Conservation (phyloP, 2,888 invertebrate species). For the Lithophane leautieri region DNA sequence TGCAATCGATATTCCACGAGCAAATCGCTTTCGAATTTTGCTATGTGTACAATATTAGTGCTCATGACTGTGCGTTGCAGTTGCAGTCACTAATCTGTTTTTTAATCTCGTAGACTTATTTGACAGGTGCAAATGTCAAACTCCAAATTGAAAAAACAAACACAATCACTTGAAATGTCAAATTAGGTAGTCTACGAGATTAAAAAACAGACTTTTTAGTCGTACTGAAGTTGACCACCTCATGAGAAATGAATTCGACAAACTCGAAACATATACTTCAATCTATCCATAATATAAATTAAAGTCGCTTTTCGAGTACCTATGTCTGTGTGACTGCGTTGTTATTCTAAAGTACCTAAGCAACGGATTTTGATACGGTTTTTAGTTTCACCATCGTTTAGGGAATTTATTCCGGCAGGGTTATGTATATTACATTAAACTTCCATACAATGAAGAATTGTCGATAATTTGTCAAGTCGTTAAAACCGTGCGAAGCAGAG, state of each 20-base stretch:
- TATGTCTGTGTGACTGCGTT: no score
- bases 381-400: background rate
- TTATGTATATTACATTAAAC: background rate
- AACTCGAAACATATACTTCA: background rate
- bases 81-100: no score
- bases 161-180: no score
- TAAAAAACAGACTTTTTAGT: no score
- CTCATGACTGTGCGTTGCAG: background rate
- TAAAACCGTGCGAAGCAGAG: background rate
- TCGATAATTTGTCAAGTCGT: no score
- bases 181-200: no score
- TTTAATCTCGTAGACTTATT: no score
- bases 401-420: background rate
- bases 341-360: background rate
- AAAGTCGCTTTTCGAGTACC: no score
- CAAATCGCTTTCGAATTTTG: background rate
- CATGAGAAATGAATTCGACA: background rate
- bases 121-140: no score
- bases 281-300: background rate
- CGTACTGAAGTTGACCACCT: background rate
- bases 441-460: no score
- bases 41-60: background rate
- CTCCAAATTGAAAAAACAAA: no score
- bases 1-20: background rate
- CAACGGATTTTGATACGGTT: background rate